phyloP scores from a whole-genome alignment of 2,113 vertebrate genomes.

The human region DNA sequence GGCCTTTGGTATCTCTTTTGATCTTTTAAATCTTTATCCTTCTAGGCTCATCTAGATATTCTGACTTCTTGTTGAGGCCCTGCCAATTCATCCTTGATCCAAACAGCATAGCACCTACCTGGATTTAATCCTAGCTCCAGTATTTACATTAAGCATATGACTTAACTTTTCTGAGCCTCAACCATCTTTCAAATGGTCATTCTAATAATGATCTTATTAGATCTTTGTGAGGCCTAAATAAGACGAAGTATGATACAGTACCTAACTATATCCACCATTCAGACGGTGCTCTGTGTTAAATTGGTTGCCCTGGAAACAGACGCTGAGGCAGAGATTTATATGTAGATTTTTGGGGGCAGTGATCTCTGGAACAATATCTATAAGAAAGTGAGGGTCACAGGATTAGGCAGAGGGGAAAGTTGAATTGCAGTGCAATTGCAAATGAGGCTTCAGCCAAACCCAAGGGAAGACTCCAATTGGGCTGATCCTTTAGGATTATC shows the following conservation, averaged over 20 bases:
- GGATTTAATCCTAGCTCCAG: not conserved
- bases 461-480: not conserved
- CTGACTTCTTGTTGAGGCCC: not conserved
- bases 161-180: not conserved
- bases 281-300: not conserved
- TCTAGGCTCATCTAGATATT: not conserved
- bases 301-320: conserved; percentile 20
- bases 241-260: not conserved
- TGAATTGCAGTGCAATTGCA: not conserved
- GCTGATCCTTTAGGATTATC: not conserved
- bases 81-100: not conserved
- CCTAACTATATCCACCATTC: not conserved
- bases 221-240: not conserved
- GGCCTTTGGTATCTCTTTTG: not conserved
- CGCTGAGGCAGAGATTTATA: not conserved
- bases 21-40: not conserved
- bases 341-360: not conserved
- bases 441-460: not conserved
- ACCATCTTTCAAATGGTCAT: not conserved
- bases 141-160: not conserved
- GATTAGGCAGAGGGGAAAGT: not conserved
- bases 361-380: not conserved
- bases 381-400: not conserved
- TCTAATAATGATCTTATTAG: not conserved
- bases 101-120: not conserved